phyloP scores from a whole-genome alignment of 2,113 vertebrate genomes.

The Castor canadensis region DNA sequence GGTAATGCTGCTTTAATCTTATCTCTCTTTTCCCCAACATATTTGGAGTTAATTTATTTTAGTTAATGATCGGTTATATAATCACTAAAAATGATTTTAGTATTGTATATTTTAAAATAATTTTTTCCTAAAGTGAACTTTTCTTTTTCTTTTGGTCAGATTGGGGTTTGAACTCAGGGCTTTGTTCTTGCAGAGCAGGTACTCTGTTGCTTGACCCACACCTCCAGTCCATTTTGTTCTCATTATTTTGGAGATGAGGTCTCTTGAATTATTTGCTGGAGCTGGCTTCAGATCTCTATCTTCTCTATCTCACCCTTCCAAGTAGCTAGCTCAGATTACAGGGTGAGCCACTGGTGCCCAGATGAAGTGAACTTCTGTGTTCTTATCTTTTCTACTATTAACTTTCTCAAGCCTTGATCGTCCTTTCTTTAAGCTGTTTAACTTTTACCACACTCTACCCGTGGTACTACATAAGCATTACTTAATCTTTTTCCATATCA shows the following conservation, averaged over 20 bases:
- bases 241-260: no score
- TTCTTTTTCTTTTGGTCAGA: no score
- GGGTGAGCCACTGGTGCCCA: no score
- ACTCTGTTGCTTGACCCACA: no score
- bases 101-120: neutral
- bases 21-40: neutral
- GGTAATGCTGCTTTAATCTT: neutral
- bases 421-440: neutral
- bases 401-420: neutral
- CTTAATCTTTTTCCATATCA: neutral
- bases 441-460: neutral
- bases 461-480: neutral
- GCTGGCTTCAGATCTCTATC: no score
- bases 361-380: neutral
- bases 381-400: neutral
- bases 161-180: no score
- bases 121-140: neutral
- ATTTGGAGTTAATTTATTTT: neutral
- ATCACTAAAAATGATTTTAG: constrained; percentile 14
- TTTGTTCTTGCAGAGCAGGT: no score
- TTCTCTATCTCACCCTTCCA: no score
- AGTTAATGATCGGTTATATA: neutral
- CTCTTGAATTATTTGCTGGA: no score
- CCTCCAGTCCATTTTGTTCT: no score
- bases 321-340: no score